phyloP scores from a whole-genome alignment of 2,113 vertebrate genomes.

The Thymallus thymallus region DNA sequence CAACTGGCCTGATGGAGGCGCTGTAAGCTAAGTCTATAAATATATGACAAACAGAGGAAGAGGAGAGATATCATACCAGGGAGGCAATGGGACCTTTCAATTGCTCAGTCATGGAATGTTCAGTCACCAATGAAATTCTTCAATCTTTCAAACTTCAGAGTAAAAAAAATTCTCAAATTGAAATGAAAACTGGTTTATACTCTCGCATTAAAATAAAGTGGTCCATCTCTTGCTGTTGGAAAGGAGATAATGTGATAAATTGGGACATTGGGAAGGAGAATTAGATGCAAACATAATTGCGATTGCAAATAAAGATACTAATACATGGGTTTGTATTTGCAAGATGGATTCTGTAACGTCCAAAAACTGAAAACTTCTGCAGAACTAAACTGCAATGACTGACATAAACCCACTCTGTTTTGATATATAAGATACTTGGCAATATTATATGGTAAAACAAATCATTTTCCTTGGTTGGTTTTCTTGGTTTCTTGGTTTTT shows the following conservation, averaged over 20 bases:
- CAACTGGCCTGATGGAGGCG: constrained; percentile 66
- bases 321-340: constrained; percentile 73
- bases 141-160: constrained; percentile 20
- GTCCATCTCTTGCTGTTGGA: constrained; percentile 45
- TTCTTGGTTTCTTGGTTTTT: too few relatives aligned
- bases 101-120: constrained; percentile 39
- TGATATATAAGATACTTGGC: constrained; percentile 70
- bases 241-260: constrained; percentile 48
- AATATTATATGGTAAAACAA: constrained; percentile 63
- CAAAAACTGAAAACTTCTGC: too few relatives aligned
- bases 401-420: constrained; percentile 54
- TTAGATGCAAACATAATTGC: constrained; percentile 46
- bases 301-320: constrained; percentile 54
- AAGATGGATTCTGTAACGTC: constrained; percentile 56
- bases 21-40: constrained; percentile 61
- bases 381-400: constrained; percentile 45
- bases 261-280: constrained; percentile 57
- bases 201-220: constrained; percentile 41
- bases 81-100: constrained; percentile 13
- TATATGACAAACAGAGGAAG: constrained; percentile 26
- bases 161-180: constrained; percentile 35
- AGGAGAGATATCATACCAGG: constrained; percentile 14
- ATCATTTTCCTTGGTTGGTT: constrained; percentile 39
- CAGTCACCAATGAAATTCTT: constrained; percentile 30
- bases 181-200: constrained; percentile 18